Percentiles rank a stretch among this genome's conserved stretches.
phyloP scores from a whole-genome alignment of 1,140 invertebrate genomes.

The Drosophila insularis region DNA sequence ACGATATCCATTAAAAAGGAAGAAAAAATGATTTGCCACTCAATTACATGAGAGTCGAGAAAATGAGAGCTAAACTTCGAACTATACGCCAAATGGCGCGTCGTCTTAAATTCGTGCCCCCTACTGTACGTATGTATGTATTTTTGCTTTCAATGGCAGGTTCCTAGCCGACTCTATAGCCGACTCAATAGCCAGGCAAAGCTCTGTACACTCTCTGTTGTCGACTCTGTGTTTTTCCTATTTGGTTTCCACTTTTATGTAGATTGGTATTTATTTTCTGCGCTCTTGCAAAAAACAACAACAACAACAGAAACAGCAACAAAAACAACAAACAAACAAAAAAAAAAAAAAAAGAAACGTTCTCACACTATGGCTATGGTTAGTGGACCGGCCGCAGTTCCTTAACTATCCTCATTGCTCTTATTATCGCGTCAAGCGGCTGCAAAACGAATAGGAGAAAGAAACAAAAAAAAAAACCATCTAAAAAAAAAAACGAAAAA shows the following conservation, averaged over 20 bases:
- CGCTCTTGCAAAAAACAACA: conserved; percentile 52
- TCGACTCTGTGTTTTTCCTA: conserved; percentile 68
- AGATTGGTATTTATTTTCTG: conserved; percentile 80
- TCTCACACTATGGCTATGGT: conserved; percentile 62
- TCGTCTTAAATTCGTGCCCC: too few species aligned
- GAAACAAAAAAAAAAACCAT: conserved; percentile 27
- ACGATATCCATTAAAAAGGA: too few species aligned
- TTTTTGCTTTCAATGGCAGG: conserved; percentile 64
- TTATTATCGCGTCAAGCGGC: conserved; percentile 76
- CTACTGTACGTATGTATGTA: neutral
- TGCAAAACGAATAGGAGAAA: conserved; percentile 6
- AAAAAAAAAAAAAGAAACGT: conserved; percentile 41
- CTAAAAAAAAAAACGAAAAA: conserved; percentile 36
- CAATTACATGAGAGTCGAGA: too few species aligned
- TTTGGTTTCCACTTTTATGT: conserved; percentile 80
- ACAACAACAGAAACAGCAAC: conserved; percentile 16
- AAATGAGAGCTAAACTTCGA: too few species aligned
- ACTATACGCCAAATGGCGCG: too few species aligned
- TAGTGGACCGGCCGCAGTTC: conserved; percentile 39
- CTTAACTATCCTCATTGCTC: conserved; percentile 72
- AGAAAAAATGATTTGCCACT: too few species aligned
- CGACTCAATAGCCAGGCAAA: conserved; percentile 57
- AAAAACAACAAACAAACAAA: conserved; percentile 10
- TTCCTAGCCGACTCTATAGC: conserved; percentile 33
- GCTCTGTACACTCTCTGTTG: conserved; percentile 24